Conservation (phyloP, 2,113 vertebrate species). For the Gambusia holbrooki region DNA sequence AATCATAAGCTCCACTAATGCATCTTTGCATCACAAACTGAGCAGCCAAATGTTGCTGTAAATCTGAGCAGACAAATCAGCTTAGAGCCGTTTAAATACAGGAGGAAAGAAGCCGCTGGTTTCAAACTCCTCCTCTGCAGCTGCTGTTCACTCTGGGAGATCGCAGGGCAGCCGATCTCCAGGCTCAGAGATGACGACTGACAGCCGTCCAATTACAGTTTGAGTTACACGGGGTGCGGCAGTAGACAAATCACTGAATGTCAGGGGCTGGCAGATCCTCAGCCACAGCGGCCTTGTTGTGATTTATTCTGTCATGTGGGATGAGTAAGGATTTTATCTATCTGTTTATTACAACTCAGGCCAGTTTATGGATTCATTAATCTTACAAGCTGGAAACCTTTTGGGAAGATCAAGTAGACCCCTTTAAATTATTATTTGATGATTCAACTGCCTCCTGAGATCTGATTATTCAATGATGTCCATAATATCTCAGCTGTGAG, state of each 20-base stretch:
- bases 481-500: neutral
- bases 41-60: neutral
- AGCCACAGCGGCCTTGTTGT: slow-evolving; percentile 22
- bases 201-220: slow-evolving; percentile 34
- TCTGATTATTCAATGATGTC: neutral
- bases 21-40: neutral
- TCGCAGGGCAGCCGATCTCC: neutral
- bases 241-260: slow-evolving; percentile 58
- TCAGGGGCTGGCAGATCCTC: slow-evolving; percentile 44
- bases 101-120: neutral
- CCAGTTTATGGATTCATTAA: neutral
- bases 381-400: slow-evolving; percentile 5
- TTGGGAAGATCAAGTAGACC: neutral
- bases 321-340: neutral
- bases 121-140: neutral
- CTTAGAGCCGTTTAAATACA: slow-evolving; percentile 6
- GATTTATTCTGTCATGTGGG: slow-evolving; percentile 32
- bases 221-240: slow-evolving; percentile 44
- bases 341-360: slow-evolving; percentile 24
- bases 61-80: slow-evolving; percentile 15
- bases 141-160: neutral
- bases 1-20: neutral
- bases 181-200: neutral
- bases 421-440: slow-evolving; percentile 20
- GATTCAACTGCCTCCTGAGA: neutral